Evolutionary conservation across 1,140 invertebrate species (phyloP).

Genomic region (Anastrepha obliqua): DNA sequence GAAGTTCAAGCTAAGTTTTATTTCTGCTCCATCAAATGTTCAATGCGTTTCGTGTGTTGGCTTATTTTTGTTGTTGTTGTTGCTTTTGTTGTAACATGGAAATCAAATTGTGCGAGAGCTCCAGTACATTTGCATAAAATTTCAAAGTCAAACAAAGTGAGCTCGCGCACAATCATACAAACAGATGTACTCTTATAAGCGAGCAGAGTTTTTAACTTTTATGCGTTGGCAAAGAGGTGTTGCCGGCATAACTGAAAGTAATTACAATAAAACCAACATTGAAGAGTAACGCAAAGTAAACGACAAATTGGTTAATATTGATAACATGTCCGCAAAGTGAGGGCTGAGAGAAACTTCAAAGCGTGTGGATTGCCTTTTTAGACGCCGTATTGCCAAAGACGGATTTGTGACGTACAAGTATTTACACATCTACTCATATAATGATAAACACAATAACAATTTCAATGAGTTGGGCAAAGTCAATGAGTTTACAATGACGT

Average conservation of each 20-base stretch:
- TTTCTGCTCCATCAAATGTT: background rate
- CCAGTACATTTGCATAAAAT: constrained; percentile 6
- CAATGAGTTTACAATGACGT: constrained; percentile 27
- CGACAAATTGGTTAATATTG: background rate
- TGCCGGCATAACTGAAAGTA: background rate
- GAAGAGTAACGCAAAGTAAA: background rate
- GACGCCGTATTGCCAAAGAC: background rate
- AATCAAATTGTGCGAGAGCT: constrained; percentile 21
- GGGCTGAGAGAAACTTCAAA: background rate
- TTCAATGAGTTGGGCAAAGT: background rate
- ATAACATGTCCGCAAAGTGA: background rate
- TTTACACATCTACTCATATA: background rate
- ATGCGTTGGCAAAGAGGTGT: background rate
- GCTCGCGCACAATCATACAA: background rate
- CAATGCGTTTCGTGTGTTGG: background rate
- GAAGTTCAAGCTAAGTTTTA: constrained; percentile 42
- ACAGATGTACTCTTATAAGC: too few relatives aligned
- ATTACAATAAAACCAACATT: background rate
- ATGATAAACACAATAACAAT: constrained; percentile 5
- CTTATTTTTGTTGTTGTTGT: background rate
- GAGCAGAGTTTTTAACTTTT: too few relatives aligned
- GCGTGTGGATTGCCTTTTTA: background rate
- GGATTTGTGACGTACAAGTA: background rate
- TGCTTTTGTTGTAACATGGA: background rate
- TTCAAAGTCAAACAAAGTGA: constrained; percentile 28